These are phyloP conservation scores for Luehdorfia chinensis DNA, from an alignment of 1,140 invertebrate genomes.

Conservation along the genomic window DNA sequence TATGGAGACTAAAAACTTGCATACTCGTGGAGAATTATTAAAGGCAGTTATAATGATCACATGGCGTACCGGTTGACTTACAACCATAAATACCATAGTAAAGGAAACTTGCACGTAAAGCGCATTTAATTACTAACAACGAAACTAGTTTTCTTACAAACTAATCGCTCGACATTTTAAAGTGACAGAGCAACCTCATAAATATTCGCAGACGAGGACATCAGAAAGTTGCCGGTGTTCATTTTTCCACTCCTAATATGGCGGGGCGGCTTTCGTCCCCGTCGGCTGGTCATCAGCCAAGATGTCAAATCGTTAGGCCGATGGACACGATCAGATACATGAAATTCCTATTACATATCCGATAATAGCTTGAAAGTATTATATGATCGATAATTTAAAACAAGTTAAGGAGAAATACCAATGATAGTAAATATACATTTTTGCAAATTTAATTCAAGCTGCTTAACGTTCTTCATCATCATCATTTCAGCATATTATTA, in stretches of 20 bases:
- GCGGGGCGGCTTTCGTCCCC: constrained; percentile 34
- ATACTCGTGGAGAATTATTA: too few relatives aligned
- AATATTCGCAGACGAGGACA: constrained; percentile 31
- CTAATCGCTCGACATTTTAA: constrained; percentile 1
- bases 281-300: constrained; percentile 21
- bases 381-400: too few relatives aligned
- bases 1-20: too few relatives aligned
- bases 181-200: constrained; percentile 3
- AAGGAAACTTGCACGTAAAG: background rate
- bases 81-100: background rate
- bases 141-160: constrained; percentile 2
- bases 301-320: constrained; percentile 5
- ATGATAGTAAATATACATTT: too few relatives aligned
- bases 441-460: too few relatives aligned
- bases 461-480: too few relatives aligned
- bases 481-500: too few relatives aligned
- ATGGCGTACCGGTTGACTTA: background rate
- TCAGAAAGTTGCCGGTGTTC: constrained; percentile 35
- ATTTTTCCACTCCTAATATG: constrained; percentile 29
- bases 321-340: too few relatives aligned
- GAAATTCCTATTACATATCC: too few relatives aligned
- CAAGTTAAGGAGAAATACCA: too few relatives aligned
- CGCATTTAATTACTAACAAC: constrained; percentile 1
- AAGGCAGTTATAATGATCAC: too few relatives aligned
- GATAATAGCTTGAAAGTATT: too few relatives aligned